Percentiles rank a stretch among this genome's conserved stretches.
Conservation (phyloP, 2,113 vertebrate species). For the Progne subis region DNA sequence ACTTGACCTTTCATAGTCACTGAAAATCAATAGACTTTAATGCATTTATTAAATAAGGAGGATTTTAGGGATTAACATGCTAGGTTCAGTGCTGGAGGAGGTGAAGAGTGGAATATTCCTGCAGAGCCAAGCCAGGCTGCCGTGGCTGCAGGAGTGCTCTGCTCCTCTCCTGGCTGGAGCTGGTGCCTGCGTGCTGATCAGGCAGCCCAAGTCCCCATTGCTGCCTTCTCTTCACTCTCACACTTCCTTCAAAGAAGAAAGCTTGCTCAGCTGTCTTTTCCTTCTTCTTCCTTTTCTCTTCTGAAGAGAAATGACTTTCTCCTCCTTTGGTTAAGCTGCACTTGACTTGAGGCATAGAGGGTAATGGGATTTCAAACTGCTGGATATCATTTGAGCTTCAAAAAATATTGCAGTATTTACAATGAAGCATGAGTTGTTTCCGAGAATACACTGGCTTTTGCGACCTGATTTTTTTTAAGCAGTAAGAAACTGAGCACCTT, state of each 20-base stretch:
- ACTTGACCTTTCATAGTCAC: slow-evolving; percentile 46
- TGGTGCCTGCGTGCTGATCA: not conserved
- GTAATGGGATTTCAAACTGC: not conserved
- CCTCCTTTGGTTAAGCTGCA: not conserved
- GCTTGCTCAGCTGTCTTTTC: not conserved
- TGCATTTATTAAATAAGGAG: slow-evolving; percentile 58
- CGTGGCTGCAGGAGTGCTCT: not conserved
- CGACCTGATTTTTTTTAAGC: not conserved
- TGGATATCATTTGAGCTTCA: not conserved
- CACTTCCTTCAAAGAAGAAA: not conserved
- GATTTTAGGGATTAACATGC: slow-evolving; percentile 26
- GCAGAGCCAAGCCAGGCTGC: not conserved
- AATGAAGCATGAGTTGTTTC: not conserved
- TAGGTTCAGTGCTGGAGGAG: not conserved
- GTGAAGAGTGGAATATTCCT: not conserved
- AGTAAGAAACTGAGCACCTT: not conserved
- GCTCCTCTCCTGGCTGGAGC: not conserved
- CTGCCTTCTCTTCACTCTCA: not conserved
- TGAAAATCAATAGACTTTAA: slow-evolving; percentile 56
- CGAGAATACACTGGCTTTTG: not conserved
- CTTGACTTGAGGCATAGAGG: not conserved
- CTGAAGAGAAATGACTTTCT: not conserved
- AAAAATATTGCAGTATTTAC: not conserved
- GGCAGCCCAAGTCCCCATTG: not conserved
- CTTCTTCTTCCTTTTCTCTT: not conserved